Percentiles rank a stretch among this genome's conserved stretches.
Evolutionary conservation across 2,113 vertebrate species (phyloP).

Genomic region (Corvus cornix): DNA sequence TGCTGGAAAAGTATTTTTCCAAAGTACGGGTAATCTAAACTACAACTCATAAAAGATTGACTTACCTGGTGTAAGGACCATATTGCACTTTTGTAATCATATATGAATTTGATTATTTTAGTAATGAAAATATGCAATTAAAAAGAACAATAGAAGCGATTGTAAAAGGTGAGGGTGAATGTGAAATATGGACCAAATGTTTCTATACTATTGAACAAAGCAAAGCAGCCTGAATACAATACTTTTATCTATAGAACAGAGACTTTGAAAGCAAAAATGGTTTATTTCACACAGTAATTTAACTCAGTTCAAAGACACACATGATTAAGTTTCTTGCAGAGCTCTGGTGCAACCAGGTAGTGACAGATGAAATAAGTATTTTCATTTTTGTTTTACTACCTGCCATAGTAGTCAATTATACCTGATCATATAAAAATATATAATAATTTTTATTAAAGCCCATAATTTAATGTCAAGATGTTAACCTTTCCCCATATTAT

Average conservation of each 20-base stretch:
- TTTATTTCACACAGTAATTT: conserved; percentile 27
- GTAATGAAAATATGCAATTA: background rate
- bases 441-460: conserved; percentile 26
- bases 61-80: background rate
- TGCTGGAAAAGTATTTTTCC: background rate
- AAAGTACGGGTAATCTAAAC: background rate
- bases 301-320: background rate
- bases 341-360: background rate
- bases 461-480: conserved; percentile 53
- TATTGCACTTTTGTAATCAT: background rate
- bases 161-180: background rate
- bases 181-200: background rate
- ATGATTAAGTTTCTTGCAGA: background rate
- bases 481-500: conserved; percentile 46
- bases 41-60: background rate
- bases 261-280: background rate
- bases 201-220: background rate
- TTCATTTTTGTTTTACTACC: conserved; percentile 34
- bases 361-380: conserved; percentile 18
- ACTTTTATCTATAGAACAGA: background rate
- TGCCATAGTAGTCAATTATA: conserved; percentile 11
- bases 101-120: background rate
- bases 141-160: background rate
- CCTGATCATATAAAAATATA: conserved; percentile 22
- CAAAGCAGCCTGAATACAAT: background rate